phyloP scores from a whole-genome alignment of 2,888 invertebrate genomes.

The Toxonevra muliebris region DNA sequence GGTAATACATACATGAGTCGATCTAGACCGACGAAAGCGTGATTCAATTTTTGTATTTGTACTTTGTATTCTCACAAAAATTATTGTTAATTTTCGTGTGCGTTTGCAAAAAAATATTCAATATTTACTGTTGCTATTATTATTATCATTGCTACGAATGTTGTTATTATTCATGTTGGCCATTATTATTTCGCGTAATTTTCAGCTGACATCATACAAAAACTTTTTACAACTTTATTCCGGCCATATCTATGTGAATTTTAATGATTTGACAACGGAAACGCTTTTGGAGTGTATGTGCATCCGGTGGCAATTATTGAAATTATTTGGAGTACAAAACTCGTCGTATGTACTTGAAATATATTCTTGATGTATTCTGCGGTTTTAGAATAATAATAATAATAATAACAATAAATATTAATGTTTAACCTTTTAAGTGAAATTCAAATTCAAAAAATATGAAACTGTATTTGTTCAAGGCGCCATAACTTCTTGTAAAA shows the following conservation, averaged over 20 bases:
- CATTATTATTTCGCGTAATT: neutral
- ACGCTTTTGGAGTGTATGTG: slow-evolving; percentile 13
- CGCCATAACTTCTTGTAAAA: no score
- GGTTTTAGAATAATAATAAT: no score
- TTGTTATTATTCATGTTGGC: neutral
- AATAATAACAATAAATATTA: no score
- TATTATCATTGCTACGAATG: neutral
- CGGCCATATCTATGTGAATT: neutral
- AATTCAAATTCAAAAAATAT: no score
- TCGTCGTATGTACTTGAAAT: neutral
- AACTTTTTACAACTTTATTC: no score
- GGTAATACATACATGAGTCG: no score
- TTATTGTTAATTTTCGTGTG: neutral
- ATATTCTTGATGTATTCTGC: no score
- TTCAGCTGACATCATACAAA: slow-evolving; percentile 16
- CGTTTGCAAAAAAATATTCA: slow-evolving; percentile 1
- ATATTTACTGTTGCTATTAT: neutral
- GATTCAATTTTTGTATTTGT: no score
- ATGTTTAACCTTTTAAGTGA: no score
- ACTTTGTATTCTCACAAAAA: neutral
- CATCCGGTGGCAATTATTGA: slow-evolving; percentile 19
- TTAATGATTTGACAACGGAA: slow-evolving; percentile 16
- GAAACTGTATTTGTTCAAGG: no score
- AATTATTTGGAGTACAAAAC: slow-evolving; percentile 1
- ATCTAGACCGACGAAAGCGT: no score